Base-by-base conservation (phyloP, 1,140 invertebrate genomes). In the Tetraneura akinire region DNA sequence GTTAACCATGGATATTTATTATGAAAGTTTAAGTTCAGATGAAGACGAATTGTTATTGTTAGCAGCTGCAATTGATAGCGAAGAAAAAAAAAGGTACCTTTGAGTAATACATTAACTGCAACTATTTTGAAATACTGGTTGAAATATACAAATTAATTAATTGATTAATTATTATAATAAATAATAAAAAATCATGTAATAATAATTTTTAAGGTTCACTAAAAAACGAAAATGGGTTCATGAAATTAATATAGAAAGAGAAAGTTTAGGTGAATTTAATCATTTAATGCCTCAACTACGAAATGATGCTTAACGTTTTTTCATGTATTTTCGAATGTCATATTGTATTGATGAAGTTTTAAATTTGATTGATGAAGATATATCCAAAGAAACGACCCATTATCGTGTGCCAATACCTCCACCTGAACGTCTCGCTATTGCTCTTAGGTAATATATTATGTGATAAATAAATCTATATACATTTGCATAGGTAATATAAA, bases 11-110 rank as follows among this genome's bases (percentile, higher is more conserved):
- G 21, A 55, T 23, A 55, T 55, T 21, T 55, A 21, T 55, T 21
- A 55, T 55, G 53, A 55, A 55, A 21, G n/a, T 21, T 55, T n/a
- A 55, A 55, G 53, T 55, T 55, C 53, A 55, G 53, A 55, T 55
- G n/a, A 55, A 21, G 21, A 55, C 1, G n/a, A 55, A 21, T 21
- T 55, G 8, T 55, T 55, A 55, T 9, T 55, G n/a, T 55, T 55
- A 55, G 53, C 53, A 21, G 53, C 10, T 55, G 53, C 1, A 55
- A 8, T 55, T 6, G 53, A 55, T 55, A n/a, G n/a, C 10, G n/a
- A 55, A 55, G 53, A 55, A 55, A n/a, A 55, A 55, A 55, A 55
- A 55, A 55, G n/a, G 53, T 55, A 55, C 53, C 21, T 6, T 55
- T 21, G 21, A 9, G 0, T 55, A 55, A 55, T 23, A 55, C 8